Conservation (phyloP, 2,797 vertebrate species). For the Menidia menidia region DNA sequence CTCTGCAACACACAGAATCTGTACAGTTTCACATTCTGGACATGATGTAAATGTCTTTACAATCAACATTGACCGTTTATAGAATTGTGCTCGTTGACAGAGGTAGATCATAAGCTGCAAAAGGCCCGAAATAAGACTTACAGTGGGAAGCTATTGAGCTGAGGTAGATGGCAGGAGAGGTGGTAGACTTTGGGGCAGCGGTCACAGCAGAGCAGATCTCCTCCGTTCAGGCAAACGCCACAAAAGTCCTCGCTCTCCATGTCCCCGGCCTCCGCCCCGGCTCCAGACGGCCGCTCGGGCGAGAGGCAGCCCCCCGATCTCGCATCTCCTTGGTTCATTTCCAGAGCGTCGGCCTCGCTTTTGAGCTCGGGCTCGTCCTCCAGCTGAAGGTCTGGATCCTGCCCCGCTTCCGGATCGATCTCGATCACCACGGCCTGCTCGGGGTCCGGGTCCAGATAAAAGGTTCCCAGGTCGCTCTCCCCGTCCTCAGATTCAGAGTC, state of each 20-base stretch:
- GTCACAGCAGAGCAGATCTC: conserved; percentile 96
- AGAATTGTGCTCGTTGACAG: not conserved
- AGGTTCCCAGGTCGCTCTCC: conserved; percentile 56
- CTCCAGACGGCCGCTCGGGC: conserved; percentile 20
- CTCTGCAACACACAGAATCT: conserved; percentile 77
- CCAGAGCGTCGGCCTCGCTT: conserved; percentile 26
- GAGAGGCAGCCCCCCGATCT: not conserved
- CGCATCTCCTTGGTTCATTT: conserved; percentile 24
- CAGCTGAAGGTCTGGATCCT: conserved; percentile 32
- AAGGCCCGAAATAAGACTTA: conserved; percentile 71
- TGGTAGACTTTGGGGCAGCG: conserved; percentile 96
- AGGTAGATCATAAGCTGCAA: not conserved
- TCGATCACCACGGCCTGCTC: conserved; percentile 61
- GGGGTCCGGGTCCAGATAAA: conserved; percentile 67
- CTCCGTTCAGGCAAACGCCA: conserved; percentile 94
- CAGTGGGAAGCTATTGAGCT: conserved; percentile 89
- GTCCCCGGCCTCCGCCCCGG: conserved; percentile 48
- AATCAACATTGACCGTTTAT: not conserved
- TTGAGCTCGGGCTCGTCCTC: conserved; percentile 34
- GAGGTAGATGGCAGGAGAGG: conserved; percentile 91
- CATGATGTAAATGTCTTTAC: not conserved
- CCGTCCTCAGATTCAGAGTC: conserved; percentile 62
- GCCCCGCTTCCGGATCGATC: conserved; percentile 55
- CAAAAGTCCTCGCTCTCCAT: conserved; percentile 97
- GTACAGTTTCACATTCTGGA: not conserved